Evolutionary conservation across 2,888 invertebrate species (phyloP).

Genomic region (Eupithecia pulchellata): DNA sequence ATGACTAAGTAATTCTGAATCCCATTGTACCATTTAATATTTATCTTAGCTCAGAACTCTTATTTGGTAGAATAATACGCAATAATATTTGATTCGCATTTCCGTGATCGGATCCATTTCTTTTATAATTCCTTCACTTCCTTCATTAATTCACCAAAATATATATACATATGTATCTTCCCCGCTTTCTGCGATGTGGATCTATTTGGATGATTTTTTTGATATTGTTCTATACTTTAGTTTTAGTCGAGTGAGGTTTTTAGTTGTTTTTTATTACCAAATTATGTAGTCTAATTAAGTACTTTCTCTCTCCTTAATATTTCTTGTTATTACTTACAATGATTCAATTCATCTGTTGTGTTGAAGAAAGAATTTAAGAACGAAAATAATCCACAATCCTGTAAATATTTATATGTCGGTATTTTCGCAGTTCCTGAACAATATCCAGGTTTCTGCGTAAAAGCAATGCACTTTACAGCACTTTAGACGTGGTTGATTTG

Average conservation of each 20-base stretch:
- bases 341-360: neutral
- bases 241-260: no score
- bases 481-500: conserved; percentile 22
- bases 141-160: neutral
- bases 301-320: neutral
- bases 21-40: neutral
- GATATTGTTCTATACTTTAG: no score
- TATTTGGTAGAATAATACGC: neutral
- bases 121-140: neutral
- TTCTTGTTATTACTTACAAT: neutral
- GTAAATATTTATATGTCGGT: conserved; percentile 36
- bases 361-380: neutral
- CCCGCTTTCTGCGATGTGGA: no score
- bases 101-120: neutral
- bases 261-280: no score
- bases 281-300: no score
- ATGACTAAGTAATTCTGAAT: neutral
- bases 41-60: no score
- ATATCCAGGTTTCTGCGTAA: conserved; percentile 41
- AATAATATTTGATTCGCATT: neutral
- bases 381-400: conserved; percentile 16
- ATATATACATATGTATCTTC: no score
- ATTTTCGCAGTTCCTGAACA: conserved; percentile 25
- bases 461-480: conserved; percentile 23
- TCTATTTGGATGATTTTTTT: no score